phyloP scores from a whole-genome alignment of 2,888 invertebrate species.

The Agrochola circellaris region DNA sequence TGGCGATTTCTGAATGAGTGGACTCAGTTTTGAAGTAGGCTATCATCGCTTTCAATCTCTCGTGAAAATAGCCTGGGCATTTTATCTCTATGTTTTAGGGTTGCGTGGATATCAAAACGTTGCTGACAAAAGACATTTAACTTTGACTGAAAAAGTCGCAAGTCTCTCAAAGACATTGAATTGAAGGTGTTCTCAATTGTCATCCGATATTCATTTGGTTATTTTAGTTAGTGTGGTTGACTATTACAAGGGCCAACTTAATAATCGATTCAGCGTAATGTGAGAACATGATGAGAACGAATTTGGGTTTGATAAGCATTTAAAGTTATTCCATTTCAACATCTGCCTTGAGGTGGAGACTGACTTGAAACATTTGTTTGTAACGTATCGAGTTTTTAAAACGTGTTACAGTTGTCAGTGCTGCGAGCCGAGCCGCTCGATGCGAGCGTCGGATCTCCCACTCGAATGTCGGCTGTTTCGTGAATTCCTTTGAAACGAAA shows the following conservation, averaged over 20 bases:
- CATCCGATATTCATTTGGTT: neutral
- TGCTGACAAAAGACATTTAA: neutral
- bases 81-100: slow-evolving; percentile 27
- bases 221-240: neutral
- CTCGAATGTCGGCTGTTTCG: too few relatives aligned
- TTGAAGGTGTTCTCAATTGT: neutral
- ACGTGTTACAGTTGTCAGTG: too few relatives aligned
- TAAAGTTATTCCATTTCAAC: neutral
- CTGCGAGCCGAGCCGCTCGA: too few relatives aligned
- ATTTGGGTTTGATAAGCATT: neutral
- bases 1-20: slow-evolving; percentile 42
- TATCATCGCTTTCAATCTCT: slow-evolving; percentile 43
- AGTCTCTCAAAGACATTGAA: neutral
- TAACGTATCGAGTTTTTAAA: too few relatives aligned
- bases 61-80: slow-evolving; percentile 4
- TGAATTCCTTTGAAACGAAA: too few relatives aligned
- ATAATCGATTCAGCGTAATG: neutral
- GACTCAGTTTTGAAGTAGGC: slow-evolving; percentile 39
- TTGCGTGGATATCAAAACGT: neutral
- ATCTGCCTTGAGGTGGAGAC: neutral
- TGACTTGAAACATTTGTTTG: too few relatives aligned
- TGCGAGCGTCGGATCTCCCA: too few relatives aligned
- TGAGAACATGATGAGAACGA: neutral
- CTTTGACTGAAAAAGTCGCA: neutral
- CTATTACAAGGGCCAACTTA: neutral